Percentiles rank a stretch among this genome's conserved stretches.
These are phyloP conservation scores for Sphenopsis melanotis DNA, from an alignment of 2,797 vertebrate species.

Conservation along the genomic window DNA sequence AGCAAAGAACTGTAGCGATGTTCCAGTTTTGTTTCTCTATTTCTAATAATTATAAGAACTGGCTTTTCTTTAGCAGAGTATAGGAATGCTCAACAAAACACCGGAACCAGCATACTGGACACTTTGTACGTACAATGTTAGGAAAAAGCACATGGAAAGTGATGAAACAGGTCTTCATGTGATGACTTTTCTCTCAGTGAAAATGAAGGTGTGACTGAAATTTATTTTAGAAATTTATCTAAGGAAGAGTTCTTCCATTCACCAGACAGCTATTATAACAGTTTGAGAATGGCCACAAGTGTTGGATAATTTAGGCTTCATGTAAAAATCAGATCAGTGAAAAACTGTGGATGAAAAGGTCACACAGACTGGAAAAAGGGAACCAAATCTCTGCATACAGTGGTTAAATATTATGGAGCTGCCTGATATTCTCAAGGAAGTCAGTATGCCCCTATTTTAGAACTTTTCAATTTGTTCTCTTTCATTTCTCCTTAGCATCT, in stretches of 20 bases:
- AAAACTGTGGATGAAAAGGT: not conserved
- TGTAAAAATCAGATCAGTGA: not conserved
- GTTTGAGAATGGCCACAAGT: not conserved
- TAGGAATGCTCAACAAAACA: not conserved
- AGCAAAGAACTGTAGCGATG: not conserved
- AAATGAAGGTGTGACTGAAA: not conserved
- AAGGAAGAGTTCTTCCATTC: not conserved
- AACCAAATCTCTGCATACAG: not conserved
- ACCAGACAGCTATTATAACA: not conserved
- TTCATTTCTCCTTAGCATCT: conserved; percentile 53
- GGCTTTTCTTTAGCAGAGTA: not conserved
- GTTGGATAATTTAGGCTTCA: not conserved
- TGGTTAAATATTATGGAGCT: not conserved
- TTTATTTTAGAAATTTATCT: not conserved
- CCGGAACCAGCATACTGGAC: not conserved
- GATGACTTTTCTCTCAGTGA: not conserved
- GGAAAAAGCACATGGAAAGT: not conserved
- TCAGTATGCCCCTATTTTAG: not conserved
- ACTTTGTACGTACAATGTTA: not conserved
- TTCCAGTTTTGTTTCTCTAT: not conserved
- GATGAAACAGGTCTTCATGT: not conserved
- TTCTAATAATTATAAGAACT: not conserved
- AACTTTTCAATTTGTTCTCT: not conserved
- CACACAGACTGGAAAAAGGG: not conserved
- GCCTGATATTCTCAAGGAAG: not conserved